phyloP scores from a whole-genome alignment of 1,140 invertebrate species.

The Leptinotarsa defecta region DNA sequence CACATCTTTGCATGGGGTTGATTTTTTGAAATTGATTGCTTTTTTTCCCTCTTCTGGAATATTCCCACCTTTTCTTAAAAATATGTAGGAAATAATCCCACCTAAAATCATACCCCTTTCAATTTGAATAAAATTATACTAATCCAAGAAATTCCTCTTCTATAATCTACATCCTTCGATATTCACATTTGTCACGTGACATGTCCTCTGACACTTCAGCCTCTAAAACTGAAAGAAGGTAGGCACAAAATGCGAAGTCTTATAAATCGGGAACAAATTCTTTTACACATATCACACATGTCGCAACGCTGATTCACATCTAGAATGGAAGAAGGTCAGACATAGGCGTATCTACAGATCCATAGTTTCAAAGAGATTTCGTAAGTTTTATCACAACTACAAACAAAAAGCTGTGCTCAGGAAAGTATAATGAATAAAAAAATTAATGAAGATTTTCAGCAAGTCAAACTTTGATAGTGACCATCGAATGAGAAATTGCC shows the following conservation, averaged over 20 bases:
- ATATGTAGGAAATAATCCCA: background rate
- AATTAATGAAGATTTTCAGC: no score
- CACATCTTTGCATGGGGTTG: no score
- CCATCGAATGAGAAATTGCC: no score
- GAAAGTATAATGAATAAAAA: no score
- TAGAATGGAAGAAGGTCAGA: background rate
- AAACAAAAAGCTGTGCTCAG: no score
- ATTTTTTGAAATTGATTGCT: no score
- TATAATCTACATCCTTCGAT: background rate
- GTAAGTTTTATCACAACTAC: no score
- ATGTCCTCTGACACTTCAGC: background rate
- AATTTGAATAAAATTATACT: background rate
- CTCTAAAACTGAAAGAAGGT: background rate
- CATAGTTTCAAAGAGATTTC: no score
- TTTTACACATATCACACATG: slow-evolving; percentile 14
- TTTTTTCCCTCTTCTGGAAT: background rate
- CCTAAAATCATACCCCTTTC: background rate
- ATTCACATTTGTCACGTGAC: background rate
- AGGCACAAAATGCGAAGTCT: background rate
- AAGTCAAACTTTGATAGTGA: no score
- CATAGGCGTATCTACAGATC: background rate
- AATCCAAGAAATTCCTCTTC: background rate
- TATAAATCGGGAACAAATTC: slow-evolving; percentile 9
- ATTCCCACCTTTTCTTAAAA: background rate
- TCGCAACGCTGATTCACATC: background rate